Conservation (phyloP, 2,888 invertebrate genomes). For the Caenorhabditis uteleia region DNA sequence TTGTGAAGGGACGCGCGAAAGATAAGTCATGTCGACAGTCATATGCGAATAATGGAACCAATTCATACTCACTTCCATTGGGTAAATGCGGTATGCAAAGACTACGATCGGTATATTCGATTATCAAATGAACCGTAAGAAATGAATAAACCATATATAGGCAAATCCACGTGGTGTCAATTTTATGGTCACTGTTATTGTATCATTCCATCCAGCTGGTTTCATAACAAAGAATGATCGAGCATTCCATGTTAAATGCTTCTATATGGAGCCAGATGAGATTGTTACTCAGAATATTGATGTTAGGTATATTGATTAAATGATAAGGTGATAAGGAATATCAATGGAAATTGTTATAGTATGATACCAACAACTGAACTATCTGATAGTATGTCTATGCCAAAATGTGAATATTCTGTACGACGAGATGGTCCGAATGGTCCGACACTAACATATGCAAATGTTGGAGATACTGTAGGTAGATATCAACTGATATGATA, state of each 20-base stretch:
- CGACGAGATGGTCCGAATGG: conserved; percentile 60
- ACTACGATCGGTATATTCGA: conserved; percentile 56
- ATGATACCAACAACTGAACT: conserved; percentile 65
- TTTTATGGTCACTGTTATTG: conserved; percentile 68
- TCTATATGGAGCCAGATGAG: conserved; percentile 69
- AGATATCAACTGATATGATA: background rate
- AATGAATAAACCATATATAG: conserved; percentile 33
- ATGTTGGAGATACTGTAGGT: conserved; percentile 68
- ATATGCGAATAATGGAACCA: conserved; percentile 62
- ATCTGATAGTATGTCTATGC: conserved; percentile 65
- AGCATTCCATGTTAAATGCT: conserved; percentile 67
- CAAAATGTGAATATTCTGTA: conserved; percentile 66
- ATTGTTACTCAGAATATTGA: conserved; percentile 65
- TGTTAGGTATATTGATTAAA: conserved; percentile 59
- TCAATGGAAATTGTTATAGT: conserved; percentile 41
- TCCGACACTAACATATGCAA: conserved; percentile 62
- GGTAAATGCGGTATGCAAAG: conserved; percentile 69
- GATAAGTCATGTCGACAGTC: conserved; percentile 65
- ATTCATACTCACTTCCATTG: conserved; percentile 63
- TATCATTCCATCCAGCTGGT: conserved; percentile 68
- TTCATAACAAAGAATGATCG: conserved; percentile 69
- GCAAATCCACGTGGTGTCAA: conserved; percentile 68
- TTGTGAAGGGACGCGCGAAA: conserved; percentile 68
- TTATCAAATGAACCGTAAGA: background rate
- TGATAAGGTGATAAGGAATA: no score